Conservation (phyloP, 2,797 vertebrate species). For the Enteromius fasciolatus region DNA sequence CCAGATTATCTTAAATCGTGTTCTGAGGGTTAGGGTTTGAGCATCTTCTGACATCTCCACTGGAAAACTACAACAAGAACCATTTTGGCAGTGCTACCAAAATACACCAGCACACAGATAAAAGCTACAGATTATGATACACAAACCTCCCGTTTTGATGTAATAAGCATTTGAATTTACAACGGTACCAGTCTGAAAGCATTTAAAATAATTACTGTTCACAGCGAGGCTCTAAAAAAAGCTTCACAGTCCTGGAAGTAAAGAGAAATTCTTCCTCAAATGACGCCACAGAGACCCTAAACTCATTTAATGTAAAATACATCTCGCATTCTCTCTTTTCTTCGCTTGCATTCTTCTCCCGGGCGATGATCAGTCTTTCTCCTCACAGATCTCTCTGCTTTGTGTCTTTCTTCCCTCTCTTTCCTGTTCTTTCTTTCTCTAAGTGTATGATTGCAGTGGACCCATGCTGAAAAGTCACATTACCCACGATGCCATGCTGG, state of each 20-base stretch:
- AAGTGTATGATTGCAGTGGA: slow-evolving; percentile 41
- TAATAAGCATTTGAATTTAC: not conserved
- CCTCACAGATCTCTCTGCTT: not conserved
- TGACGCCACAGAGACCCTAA: not conserved
- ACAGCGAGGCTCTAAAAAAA: slow-evolving; percentile 5
- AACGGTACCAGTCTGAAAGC: not conserved
- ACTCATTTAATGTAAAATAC: slow-evolving; percentile 17
- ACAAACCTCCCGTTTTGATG: not conserved
- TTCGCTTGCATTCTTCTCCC: not conserved
- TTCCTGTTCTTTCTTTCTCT: slow-evolving; percentile 12
- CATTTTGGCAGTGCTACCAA: too few species aligned
- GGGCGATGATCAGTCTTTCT: slow-evolving; percentile 1
- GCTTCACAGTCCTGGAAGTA: not conserved
- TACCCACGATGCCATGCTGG: slow-evolving; percentile 47
- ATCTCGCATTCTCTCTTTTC: slow-evolving; percentile 8
- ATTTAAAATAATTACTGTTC: not conserved
- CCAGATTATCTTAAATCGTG: too few species aligned
- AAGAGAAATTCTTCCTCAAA: not conserved
- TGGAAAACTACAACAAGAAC: too few species aligned
- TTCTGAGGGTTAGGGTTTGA: too few species aligned
- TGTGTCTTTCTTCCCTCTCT: not conserved
- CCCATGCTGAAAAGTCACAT: slow-evolving; percentile 50
- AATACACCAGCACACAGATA: not conserved
- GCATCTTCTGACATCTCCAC: too few species aligned
- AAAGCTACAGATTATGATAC: not conserved